Conservation (phyloP, 2,888 invertebrate species). For the Nephrotoma guestfalica region DNA sequence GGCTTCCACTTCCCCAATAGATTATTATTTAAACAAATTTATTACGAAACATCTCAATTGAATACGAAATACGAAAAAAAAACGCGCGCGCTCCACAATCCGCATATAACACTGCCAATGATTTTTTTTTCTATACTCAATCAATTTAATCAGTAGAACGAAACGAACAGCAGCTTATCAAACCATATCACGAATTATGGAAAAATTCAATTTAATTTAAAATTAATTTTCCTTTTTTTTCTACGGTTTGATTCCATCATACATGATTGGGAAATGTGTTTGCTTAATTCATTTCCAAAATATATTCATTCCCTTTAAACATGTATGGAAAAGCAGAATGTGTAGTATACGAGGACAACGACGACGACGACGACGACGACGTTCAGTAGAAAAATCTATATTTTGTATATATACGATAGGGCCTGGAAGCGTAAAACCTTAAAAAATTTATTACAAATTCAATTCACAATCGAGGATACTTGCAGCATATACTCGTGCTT, state of each 20-base stretch:
- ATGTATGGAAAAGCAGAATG: neutral
- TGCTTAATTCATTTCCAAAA: neutral
- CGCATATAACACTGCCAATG: neutral
- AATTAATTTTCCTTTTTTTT: neutral
- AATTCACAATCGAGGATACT: neutral
- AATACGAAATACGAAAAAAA: neutral
- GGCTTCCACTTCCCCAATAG: neutral
- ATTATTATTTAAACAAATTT: neutral
- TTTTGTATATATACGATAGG: neutral
- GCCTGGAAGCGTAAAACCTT: neutral
- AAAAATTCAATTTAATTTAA: neutral
- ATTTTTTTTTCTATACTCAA: neutral
- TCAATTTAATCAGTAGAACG: neutral
- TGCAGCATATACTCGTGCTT: neutral
- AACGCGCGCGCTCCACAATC: neutral
- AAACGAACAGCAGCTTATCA: neutral
- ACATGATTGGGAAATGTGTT: neutral
- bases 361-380: neutral
- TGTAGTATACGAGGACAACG: neutral
- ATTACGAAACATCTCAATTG: neutral
- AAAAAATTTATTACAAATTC: neutral
- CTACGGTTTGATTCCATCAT: neutral
- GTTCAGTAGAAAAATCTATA: neutral
- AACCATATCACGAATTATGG: neutral
- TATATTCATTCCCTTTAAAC: neutral